Evolutionary conservation across 2,888 invertebrate genomes (phyloP).

Genomic region (Acholoe squamosa): DNA sequence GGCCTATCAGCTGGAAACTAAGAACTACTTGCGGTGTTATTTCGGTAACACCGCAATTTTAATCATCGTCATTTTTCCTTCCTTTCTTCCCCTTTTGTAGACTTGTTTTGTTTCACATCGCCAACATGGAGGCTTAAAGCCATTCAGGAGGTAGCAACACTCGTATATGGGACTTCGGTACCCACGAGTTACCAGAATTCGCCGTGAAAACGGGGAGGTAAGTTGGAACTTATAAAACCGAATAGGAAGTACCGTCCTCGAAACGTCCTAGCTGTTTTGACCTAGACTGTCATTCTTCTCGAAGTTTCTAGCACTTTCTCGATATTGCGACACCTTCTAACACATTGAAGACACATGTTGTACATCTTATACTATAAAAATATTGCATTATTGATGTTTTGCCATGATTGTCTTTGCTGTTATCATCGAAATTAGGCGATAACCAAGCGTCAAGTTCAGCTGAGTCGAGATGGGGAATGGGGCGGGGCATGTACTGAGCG

Average conservation of each 20-base stretch:
- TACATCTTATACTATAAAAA: background rate
- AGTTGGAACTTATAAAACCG: slow-evolving; percentile 15
- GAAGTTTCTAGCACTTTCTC: background rate
- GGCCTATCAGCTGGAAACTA: slow-evolving; percentile 64
- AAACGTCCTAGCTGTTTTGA: background rate
- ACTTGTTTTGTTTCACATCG: slow-evolving; percentile 59
- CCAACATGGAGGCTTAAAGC: slow-evolving; percentile 61
- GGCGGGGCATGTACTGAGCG: slow-evolving; percentile 26
- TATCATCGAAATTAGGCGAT: background rate
- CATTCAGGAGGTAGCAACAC: slow-evolving; percentile 49
- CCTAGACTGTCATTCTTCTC: background rate
- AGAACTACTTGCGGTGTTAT: slow-evolving; percentile 65
- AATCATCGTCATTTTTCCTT: slow-evolving; percentile 60
- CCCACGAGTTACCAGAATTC: slow-evolving; percentile 64
- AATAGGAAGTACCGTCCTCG: background rate
- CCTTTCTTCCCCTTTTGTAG: slow-evolving; percentile 64
- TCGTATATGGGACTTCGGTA: slow-evolving; percentile 66
- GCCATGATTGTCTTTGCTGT: background rate
- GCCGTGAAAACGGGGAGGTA: slow-evolving; percentile 68
- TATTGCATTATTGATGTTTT: background rate
- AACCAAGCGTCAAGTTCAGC: background rate
- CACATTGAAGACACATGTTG: background rate
- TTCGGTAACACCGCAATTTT: slow-evolving; percentile 59
- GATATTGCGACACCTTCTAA: background rate
- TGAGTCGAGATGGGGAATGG: background rate